A percentile compares a stretch with the other conserved stretches of the same genome.
phyloP scores from a whole-genome alignment of 2,888 invertebrate genomes.

The Pristionchus japonicus region DNA sequence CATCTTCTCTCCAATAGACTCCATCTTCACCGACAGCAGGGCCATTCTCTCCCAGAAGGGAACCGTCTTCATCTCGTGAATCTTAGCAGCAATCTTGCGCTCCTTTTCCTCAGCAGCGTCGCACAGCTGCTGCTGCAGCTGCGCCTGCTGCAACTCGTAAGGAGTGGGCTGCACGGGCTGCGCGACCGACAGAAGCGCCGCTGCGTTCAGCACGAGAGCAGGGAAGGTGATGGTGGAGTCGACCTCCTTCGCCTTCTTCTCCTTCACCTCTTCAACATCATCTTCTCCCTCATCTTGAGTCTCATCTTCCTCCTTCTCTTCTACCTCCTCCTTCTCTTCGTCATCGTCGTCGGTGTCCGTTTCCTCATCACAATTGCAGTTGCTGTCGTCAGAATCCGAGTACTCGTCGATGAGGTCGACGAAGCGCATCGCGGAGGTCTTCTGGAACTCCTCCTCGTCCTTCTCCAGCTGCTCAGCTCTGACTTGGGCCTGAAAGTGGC shows the following conservation, averaged over 20 bases:
- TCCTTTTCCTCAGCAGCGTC: background rate
- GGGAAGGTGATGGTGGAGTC: no score
- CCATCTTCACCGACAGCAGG: background rate
- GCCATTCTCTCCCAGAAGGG: constrained; percentile 3
- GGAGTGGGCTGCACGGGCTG: background rate
- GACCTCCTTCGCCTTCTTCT: background rate
- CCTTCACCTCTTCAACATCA: background rate
- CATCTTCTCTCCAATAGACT: background rate
- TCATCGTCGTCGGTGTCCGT: background rate
- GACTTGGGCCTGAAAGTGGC: no score
- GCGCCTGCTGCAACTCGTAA: no score
- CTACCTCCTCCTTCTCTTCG: background rate
- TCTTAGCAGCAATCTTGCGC: background rate
- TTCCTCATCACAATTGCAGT: no score
- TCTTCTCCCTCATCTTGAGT: background rate
- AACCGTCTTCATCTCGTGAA: background rate
- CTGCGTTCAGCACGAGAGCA: no score
- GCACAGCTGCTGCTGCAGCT: no score
- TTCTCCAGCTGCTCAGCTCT: no score
- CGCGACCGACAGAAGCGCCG: background rate
- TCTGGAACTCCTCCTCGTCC: no score
- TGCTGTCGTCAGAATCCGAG: no score
- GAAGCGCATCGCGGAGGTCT: no score
- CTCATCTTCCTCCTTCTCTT: background rate
- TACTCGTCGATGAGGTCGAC: no score